Base-by-base conservation (phyloP, 2,113 vertebrate genomes). In the Nothobranchius furzeri region DNA sequence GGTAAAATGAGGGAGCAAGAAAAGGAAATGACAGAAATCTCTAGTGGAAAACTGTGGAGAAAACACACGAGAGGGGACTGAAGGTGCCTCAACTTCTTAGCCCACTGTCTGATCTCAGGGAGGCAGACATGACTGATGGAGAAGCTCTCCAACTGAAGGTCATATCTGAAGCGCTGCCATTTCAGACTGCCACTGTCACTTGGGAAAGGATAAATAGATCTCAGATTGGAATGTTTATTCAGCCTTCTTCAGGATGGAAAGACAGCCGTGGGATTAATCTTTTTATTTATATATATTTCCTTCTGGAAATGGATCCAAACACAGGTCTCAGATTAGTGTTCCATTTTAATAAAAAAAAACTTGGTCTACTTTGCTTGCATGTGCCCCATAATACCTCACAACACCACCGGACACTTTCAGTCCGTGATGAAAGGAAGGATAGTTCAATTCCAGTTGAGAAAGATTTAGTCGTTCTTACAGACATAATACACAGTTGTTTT, bases 61-160 rank as follows among this genome's bases (percentile, higher is more conserved):
- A 59, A 54, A 47, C 42, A 48, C 45, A 55, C 42, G 24, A 64
- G 53, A 61, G 37, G 65, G 72, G 76, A 63, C 7, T 43, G 48
- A 71, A 46, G 63, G 58, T 65, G 35, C 70, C 54, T 56, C 73
- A 59, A 42, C 73, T 70, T 50, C 66, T 81, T 79, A 70, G 76
- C 78, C 55, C 73, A 73, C 60, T 56, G 74, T 87, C 65, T 89
- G 87, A 90, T 88, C 77, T 74, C 81, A 73, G 76, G 83, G 81
- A 84, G 83, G 84, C 82, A 70, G 86, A 30, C 63, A 81, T 87
- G 88, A 90, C 75, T 83, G 86, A 87, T 88, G 86, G 82, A 79
- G 73, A 75, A 67, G 62, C 76, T 75, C 88, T 88, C 63, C 64
- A 79, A 73, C 60, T 86, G 86, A 90, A 91, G 90, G 90, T 92